Conservation (phyloP, 2,888 invertebrate species). For the Lissocephala sabroskyi region DNA sequence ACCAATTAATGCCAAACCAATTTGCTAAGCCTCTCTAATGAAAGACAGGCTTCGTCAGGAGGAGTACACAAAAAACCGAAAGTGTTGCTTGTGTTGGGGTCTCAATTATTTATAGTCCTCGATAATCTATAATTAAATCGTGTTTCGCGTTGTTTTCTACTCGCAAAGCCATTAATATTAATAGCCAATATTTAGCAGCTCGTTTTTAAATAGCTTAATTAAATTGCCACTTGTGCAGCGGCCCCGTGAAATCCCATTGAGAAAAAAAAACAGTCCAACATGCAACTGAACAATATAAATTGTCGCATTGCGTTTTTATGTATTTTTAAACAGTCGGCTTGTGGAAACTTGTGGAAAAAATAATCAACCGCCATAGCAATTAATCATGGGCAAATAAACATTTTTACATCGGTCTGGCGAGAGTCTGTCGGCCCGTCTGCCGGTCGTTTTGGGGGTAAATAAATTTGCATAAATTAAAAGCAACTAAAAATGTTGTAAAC, state of each 20-base stretch:
- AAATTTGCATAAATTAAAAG: slow-evolving; percentile 50
- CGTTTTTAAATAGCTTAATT: slow-evolving; percentile 48
- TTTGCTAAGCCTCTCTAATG: no score
- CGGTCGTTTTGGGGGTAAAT: not conserved
- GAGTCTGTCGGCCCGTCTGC: no score
- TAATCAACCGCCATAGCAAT: slow-evolving; percentile 8
- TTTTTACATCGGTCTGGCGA: no score
- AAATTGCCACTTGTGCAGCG: slow-evolving; percentile 48
- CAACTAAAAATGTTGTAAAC: slow-evolving; percentile 46
- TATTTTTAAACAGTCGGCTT: not conserved
- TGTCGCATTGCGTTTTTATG: no score
- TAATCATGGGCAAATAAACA: slow-evolving; percentile 6
- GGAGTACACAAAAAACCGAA: no score
- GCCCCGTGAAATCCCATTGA: no score
- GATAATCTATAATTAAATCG: slow-evolving; percentile 63
- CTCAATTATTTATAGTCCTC: no score
- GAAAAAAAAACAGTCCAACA: not conserved
- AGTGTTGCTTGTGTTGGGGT: no score
- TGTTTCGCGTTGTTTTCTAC: no score
- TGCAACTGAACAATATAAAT: not conserved
- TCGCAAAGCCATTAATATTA: slow-evolving; percentile 51
- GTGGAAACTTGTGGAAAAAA: slow-evolving; percentile 6
- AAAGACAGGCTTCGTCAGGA: no score
- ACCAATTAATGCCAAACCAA: no score
- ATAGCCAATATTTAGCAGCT: slow-evolving; percentile 44